These are phyloP conservation scores for Ramazzottius varieornatus DNA, from an alignment of 2,888 invertebrate species.

Conservation along the genomic window DNA sequence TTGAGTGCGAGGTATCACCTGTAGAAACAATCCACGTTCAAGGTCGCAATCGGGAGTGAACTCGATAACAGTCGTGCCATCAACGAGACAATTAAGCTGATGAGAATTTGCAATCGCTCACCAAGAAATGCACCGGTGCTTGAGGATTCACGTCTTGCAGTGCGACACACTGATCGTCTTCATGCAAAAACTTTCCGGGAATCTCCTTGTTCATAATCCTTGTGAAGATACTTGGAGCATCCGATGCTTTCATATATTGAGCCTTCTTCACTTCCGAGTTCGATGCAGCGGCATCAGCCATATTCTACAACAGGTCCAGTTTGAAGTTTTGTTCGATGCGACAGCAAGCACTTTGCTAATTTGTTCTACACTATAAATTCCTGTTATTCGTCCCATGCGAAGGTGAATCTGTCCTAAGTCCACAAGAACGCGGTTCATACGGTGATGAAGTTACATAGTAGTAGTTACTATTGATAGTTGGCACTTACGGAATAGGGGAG, in stretches of 20 bases:
- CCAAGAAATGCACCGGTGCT: conserved; percentile 77
- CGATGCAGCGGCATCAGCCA: neutral
- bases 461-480: no score
- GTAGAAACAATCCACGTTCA: no score
- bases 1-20: conserved; percentile 8
- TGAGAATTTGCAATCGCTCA: conserved; percentile 19
- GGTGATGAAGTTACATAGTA: no score
- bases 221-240: neutral
- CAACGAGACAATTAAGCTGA: neutral
- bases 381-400: no score
- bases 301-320: no score
- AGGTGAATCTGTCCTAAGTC: no score
- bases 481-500: no score
- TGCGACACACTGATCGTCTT: conserved; percentile 46
- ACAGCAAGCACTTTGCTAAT: no score
- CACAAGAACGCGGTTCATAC: no score
- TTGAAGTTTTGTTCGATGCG: no score
- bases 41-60: no score
- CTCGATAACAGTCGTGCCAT: neutral
- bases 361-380: no score
- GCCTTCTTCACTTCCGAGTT: neutral
- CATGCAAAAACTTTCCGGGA: neutral
- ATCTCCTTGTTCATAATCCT: neutral
- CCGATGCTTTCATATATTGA: neutral
- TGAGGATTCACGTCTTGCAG: conserved; percentile 73